Evolutionary conservation across 2,888 invertebrate species (phyloP).

Genomic region (Scrobipalpa atriplicella): DNA sequence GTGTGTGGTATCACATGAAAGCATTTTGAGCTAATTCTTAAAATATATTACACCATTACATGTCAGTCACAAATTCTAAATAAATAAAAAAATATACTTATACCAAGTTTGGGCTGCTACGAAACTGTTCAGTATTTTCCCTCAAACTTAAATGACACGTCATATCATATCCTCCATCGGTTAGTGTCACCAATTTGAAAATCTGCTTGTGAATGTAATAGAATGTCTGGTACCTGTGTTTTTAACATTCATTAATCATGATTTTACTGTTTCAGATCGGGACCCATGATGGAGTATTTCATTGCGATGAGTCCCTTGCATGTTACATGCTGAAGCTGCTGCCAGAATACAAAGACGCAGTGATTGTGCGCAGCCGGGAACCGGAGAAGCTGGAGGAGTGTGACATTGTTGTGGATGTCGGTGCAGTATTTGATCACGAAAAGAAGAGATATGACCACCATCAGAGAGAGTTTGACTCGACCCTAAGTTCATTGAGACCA

Average conservation of each 20-base stretch:
- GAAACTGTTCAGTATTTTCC: too few species aligned
- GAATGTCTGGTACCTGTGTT: neutral
- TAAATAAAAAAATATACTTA: too few species aligned
- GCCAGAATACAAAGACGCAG: slow-evolving; percentile 90
- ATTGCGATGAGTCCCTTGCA: slow-evolving; percentile 97
- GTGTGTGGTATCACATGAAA: too few species aligned
- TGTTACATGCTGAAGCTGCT: slow-evolving; percentile 94
- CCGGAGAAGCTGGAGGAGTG: slow-evolving; percentile 87
- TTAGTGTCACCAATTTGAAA: neutral
- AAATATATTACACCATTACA: too few species aligned
- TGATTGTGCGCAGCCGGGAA: slow-evolving; percentile 88
- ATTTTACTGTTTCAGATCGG: slow-evolving; percentile 78
- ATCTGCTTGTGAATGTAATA: neutral
- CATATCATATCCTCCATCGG: slow-evolving; percentile 3
- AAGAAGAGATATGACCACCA: slow-evolving; percentile 96
- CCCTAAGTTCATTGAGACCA: slow-evolving; percentile 85
- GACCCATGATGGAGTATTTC: slow-evolving; percentile 92
- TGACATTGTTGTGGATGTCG: slow-evolving; percentile 98
- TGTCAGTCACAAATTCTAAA: too few species aligned
- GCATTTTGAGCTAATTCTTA: too few species aligned
- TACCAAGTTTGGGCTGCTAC: too few species aligned
- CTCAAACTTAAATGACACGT: too few species aligned
- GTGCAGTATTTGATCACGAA: slow-evolving; percentile 90
- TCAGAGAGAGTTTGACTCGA: slow-evolving; percentile 89
- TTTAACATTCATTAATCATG: neutral